phyloP scores from a whole-genome alignment of 2,113 vertebrate genomes.

The Heterotilapia buettikoferi region DNA sequence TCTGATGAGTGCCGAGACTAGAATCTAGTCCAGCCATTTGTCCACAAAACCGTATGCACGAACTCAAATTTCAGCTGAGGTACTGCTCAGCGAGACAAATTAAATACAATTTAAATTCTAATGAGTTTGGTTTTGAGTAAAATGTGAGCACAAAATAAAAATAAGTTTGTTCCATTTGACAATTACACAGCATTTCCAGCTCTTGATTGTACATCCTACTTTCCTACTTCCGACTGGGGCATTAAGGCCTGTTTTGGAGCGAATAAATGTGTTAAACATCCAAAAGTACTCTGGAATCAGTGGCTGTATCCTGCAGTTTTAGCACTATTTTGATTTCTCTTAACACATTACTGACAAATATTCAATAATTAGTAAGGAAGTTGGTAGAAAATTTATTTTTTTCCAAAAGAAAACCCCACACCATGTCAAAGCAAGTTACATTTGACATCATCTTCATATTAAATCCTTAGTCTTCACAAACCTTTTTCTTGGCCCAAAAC shows the following conservation, averaged over 20 bases:
- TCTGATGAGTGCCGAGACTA: not conserved
- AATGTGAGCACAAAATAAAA: not conserved
- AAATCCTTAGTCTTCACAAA: not conserved
- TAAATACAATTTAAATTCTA: not conserved
- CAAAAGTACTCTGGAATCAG: not conserved
- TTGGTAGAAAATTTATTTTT: not conserved
- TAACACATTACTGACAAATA: not conserved
- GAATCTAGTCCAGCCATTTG: not conserved
- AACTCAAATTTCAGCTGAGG: not conserved
- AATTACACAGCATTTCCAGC: not conserved
- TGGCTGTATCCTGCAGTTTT: not conserved
- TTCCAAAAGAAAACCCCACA: not conserved
- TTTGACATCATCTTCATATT: not conserved
- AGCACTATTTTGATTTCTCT: not conserved
- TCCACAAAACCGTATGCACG: not conserved
- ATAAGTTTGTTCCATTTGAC: not conserved
- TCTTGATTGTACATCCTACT: not conserved
- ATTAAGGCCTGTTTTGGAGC: not conserved
- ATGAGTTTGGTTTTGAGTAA: not conserved
- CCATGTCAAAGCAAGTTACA: not conserved
- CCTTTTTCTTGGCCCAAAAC: not conserved
- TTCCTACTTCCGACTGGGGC: accelerated
- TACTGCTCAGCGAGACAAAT: not conserved
- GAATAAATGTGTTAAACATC: not conserved
- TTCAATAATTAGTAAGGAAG: not conserved